Evolutionary conservation across 2,797 vertebrate genomes (phyloP).

Genomic region (Phylloscopus collybita): DNA sequence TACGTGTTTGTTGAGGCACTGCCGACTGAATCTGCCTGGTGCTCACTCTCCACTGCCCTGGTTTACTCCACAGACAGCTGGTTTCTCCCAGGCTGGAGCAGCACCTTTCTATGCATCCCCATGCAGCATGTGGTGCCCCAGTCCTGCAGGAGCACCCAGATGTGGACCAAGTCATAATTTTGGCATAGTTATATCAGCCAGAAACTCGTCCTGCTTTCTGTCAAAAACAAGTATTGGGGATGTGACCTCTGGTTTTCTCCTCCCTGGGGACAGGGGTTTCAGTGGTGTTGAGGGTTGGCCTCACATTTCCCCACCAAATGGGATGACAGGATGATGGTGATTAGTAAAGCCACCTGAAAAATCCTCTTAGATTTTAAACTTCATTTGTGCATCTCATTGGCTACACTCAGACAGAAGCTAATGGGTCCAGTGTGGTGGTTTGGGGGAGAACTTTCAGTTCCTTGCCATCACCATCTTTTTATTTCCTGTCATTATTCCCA

Average conservation of each 20-base stretch:
- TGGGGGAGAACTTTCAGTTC: not conserved
- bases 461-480: not conserved
- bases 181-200: rapidly evolving
- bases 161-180: not conserved
- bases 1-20: not conserved
- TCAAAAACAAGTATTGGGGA: not conserved
- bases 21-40: not conserved
- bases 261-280: not conserved
- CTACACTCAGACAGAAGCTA: not conserved
- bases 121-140: rapidly evolving
- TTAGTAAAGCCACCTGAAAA: conserved; percentile 36
- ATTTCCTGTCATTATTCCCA: not conserved
- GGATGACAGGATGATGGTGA: not conserved
- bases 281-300: not conserved
- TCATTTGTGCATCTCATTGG: not conserved
- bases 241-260: not conserved
- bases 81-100: not conserved
- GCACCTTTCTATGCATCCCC: not conserved
- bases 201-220: not conserved
- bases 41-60: rapidly evolving
- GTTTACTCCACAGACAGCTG: not conserved
- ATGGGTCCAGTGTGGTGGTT: not conserved
- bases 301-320: rapidly evolving
- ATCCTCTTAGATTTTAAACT: conserved; percentile 24
- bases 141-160: not conserved